Percentiles rank a stretch among this genome's conserved stretches.
phyloP scores from a whole-genome alignment of 2,797 vertebrate genomes.

The Sylvilagus floridanus region DNA sequence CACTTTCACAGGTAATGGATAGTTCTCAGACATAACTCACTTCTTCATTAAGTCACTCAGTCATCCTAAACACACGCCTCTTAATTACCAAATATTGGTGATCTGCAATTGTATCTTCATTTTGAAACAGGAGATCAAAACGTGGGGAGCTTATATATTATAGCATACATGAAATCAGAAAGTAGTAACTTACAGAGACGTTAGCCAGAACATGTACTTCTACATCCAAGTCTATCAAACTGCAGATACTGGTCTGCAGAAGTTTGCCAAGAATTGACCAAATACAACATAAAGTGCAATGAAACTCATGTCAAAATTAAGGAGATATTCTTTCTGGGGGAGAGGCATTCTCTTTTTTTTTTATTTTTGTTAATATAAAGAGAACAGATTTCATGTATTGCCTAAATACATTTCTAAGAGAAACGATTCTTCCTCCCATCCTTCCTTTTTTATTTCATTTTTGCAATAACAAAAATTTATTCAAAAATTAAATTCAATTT shows the following conservation, averaged over 20 bases:
- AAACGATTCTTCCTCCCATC: neutral
- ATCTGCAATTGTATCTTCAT: conserved; percentile 21
- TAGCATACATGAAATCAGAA: neutral
- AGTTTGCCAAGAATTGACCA: neutral
- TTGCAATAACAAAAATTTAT: too few relatives aligned
- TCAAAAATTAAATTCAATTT: too few relatives aligned
- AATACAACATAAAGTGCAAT: neutral
- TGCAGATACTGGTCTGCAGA: neutral
- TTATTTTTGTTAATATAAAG: too few relatives aligned
- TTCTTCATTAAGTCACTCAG: neutral
- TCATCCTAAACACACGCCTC: neutral
- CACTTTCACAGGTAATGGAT: conserved; percentile 10
- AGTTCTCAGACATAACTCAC: conserved; percentile 35
- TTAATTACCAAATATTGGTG: neutral
- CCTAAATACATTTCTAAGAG: too few relatives aligned
- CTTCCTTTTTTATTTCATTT: too few relatives aligned
- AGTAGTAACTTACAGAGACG: neutral
- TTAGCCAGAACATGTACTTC: conserved; percentile 15
- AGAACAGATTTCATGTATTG: too few relatives aligned
- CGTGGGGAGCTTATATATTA: neutral
- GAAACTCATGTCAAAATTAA: conserved; percentile 21
- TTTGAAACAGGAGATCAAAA: conserved; percentile 52
- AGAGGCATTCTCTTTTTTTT: too few relatives aligned
- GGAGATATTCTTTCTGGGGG: neutral
- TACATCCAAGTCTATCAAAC: neutral